A percentile compares a stretch with the other conserved stretches of the same genome.
These are phyloP conservation scores for Pseudorasbora parva DNA, from an alignment of 2,113 vertebrate genomes.

Conservation along the genomic window DNA sequence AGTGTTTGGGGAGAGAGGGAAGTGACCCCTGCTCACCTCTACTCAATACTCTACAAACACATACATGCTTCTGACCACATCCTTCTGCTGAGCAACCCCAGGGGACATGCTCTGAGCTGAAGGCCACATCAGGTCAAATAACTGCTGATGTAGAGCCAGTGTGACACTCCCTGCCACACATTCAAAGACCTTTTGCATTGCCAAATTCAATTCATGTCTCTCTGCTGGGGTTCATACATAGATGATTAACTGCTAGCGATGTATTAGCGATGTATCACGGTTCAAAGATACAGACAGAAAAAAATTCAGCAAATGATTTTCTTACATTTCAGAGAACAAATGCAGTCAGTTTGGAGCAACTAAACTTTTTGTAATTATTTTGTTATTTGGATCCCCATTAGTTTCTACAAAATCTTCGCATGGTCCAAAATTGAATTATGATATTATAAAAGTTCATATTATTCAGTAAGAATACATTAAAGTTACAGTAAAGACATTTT, in stretches of 20 bases:
- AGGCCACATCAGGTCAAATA: slow-evolving; percentile 28
- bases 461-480: neutral
- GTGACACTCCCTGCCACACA: neutral
- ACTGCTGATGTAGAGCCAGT: slow-evolving; percentile 34
- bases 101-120: neutral
- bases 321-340: neutral
- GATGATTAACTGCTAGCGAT: neutral
- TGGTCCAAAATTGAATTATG: too few species aligned
- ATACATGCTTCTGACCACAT: slow-evolving; percentile 33
- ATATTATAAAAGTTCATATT: too few species aligned
- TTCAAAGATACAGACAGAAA: neutral
- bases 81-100: slow-evolving; percentile 1
- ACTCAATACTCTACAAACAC: slow-evolving; percentile 27
- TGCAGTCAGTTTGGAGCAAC: neutral
- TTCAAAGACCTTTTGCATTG: neutral
- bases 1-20: slow-evolving; percentile 1
- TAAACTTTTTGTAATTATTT: neutral
- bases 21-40: slow-evolving; percentile 20
- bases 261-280: neutral
- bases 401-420: too few species aligned
- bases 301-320: neutral
- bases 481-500: neutral
- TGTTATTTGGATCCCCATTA: neutral
- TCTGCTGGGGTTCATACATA: neutral
- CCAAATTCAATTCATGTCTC: neutral